phyloP scores from a whole-genome alignment of 2,888 invertebrate species.

The Clistopyga incitator region DNA sequence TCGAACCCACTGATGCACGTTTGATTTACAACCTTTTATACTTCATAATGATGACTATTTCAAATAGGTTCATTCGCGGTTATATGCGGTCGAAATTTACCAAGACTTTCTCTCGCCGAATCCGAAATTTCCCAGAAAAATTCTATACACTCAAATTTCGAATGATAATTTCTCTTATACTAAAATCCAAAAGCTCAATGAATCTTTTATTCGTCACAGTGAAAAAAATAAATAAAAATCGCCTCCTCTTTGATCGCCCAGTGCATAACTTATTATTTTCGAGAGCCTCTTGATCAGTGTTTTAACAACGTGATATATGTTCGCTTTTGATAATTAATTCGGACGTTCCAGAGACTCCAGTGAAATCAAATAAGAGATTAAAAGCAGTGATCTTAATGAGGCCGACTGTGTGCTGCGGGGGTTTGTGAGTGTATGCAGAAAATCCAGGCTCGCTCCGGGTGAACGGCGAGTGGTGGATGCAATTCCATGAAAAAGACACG shows the following conservation, averaged over 20 bases:
- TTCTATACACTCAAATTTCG: too few relatives aligned
- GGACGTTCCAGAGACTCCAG: not conserved
- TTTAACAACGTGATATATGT: not conserved
- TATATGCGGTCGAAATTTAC: not conserved
- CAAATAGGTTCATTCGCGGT: not conserved
- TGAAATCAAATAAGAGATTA: slow-evolving; percentile 7
- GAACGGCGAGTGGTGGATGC: slow-evolving; percentile 32
- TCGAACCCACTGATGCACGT: slow-evolving; percentile 42
- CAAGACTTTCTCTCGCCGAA: not conserved
- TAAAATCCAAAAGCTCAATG: too few relatives aligned
- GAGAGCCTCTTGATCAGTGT: not conserved
- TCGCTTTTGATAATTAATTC: not conserved
- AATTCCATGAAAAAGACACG: slow-evolving; percentile 27
- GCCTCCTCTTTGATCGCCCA: too few relatives aligned
- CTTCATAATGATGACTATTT: slow-evolving; percentile 17
- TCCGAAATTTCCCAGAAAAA: not conserved
- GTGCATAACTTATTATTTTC: not conserved
- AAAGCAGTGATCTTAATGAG: slow-evolving; percentile 48
- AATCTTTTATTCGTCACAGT: not conserved
- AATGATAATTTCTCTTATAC: not conserved
- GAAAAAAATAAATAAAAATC: not conserved
- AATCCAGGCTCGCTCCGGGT: slow-evolving; percentile 31
- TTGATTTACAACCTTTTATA: slow-evolving; percentile 56
- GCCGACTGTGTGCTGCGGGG: slow-evolving; percentile 14
- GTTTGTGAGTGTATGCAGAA: slow-evolving; percentile 4